Evolutionary conservation across 2,888 invertebrate genomes (phyloP), one percentile per base, ranked within the genome.

Genomic region (Desoria tigrina): DNA sequence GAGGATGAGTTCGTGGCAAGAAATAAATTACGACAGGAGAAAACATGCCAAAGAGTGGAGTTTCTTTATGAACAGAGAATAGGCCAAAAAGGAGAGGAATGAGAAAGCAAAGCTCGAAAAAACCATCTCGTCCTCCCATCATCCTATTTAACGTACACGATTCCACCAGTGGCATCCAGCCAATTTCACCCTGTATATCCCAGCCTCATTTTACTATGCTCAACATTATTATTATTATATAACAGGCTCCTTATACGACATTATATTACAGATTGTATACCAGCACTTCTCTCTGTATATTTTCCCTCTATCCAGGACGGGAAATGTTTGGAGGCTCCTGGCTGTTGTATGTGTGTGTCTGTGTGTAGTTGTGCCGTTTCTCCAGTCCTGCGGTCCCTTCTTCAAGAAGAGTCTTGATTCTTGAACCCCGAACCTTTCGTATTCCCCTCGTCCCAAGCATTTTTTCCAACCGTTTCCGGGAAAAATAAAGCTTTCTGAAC

Each of bases 11-110:
- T n/a, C 23, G 55, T 32, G 55, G 55, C 55, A 55, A 55, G 55
- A 55, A 55, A 55, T 55, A 55, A 55, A 55, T 55, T 55, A 55
- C 28, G 55, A 32, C 37, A 37, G 55, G 32, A 37, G 55, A 37
- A 55, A 55, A 55, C 32, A 55, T 55, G 55, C 55, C 55, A 55
- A 55, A 55, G 51, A 55, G 55, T 4, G 6, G 28, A 14, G 11
- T 24, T 55, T 55, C 55, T 55, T 55, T 32, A 32, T 55, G 23
- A 14, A 24, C 24, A 51, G 18, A 51, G 45, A 45, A 45, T 45
- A 45, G 45, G n/a, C 49, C 7, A 39, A 45, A 24, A 24, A 51
- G 7, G 16, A 28, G 55, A 37, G 32, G 32, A 32, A 55, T 55
- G 16, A 32, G 55, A 55, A 55, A 32, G 55, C 24, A 55, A 55